A percentile compares a stretch with the other conserved stretches of the same genome.
phyloP scores from a whole-genome alignment of 2,888 invertebrate genomes.

The Tenthredo mesomela region DNA sequence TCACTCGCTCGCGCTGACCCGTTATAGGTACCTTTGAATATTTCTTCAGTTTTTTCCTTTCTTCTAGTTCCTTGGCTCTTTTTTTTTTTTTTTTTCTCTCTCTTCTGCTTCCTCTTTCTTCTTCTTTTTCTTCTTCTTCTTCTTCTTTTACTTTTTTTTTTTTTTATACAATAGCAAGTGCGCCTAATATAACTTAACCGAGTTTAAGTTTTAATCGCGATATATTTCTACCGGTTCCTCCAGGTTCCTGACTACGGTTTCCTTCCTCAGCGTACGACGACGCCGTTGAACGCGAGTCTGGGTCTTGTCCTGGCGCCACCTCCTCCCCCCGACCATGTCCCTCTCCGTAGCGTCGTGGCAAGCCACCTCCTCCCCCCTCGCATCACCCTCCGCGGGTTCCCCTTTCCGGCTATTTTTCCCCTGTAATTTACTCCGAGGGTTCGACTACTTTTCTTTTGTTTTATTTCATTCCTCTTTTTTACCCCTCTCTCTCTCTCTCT shows the following conservation, averaged over 20 bases:
- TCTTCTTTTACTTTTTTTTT: not conserved
- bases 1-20: conserved; percentile 75
- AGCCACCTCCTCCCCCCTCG: conserved; percentile 57
- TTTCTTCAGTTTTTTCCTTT: not conserved
- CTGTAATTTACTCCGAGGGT: conserved; percentile 72
- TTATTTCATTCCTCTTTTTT: conserved; percentile 66
- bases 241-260: conserved; percentile 1
- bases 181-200: not conserved
- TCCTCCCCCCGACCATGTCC: conserved; percentile 66
- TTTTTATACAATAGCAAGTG: not conserved
- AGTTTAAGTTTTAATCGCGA: conserved; percentile 64
- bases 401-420: conserved; percentile 66
- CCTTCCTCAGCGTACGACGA: not conserved
- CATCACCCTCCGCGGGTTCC: conserved; percentile 58
- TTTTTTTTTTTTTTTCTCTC: not conserved
- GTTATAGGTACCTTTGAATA: not conserved
- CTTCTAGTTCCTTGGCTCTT: not conserved
- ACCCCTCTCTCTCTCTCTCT: conserved; percentile 35
- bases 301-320: conserved; percentile 76
- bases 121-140: not conserved
- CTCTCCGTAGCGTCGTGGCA: conserved; percentile 63
- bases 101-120: not conserved
- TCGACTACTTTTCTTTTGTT: conserved; percentile 66
- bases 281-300: conserved; percentile 70
- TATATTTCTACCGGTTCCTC: not conserved